These are phyloP conservation scores for Cartodere bifasciata DNA, from an alignment of 2,888 invertebrate species.

Conservation along the genomic window DNA sequence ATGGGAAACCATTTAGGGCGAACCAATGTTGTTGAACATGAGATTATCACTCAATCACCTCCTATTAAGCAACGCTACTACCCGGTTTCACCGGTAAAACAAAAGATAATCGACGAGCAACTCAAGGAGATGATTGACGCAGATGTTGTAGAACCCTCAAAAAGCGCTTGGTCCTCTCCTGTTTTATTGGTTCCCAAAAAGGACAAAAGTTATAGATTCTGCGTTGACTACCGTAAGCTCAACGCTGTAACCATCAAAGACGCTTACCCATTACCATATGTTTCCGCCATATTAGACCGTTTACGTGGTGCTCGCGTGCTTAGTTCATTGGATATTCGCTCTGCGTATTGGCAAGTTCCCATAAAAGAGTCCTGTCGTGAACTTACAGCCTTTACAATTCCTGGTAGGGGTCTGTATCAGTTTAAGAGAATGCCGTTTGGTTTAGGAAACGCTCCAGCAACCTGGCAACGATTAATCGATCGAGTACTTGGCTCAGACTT, in stretches of 20 bases:
- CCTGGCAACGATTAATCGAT: slow-evolving; percentile 22
- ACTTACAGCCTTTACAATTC: slow-evolving; percentile 23
- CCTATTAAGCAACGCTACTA: slow-evolving; percentile 12
- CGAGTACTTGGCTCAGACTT: slow-evolving; percentile 17
- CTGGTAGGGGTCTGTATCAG: slow-evolving; percentile 20
- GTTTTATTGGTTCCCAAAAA: slow-evolving; percentile 20
- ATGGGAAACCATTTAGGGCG: background rate
- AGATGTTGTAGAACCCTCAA: slow-evolving; percentile 20
- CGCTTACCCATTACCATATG: slow-evolving; percentile 23
- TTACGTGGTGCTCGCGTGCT: slow-evolving; percentile 22
- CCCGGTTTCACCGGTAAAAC: slow-evolving; percentile 12
- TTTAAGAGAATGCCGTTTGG: slow-evolving; percentile 24
- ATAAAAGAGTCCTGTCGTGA: slow-evolving; percentile 14
- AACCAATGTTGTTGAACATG: background rate
- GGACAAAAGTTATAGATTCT: slow-evolving; percentile 19
- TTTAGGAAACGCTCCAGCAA: slow-evolving; percentile 20
- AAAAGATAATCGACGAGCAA: slow-evolving; percentile 14
- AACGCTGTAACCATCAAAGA: slow-evolving; percentile 22
- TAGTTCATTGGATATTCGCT: slow-evolving; percentile 21
- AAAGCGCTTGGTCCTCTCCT: slow-evolving; percentile 20
- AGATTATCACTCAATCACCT: background rate
- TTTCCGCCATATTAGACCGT: slow-evolving; percentile 20
- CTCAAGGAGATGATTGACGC: slow-evolving; percentile 23
- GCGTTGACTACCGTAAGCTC: slow-evolving; percentile 22
- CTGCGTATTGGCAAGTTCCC: slow-evolving; percentile 22